phyloP scores from a whole-genome alignment of 2,888 invertebrate genomes.

The Tetranychus piercei region DNA sequence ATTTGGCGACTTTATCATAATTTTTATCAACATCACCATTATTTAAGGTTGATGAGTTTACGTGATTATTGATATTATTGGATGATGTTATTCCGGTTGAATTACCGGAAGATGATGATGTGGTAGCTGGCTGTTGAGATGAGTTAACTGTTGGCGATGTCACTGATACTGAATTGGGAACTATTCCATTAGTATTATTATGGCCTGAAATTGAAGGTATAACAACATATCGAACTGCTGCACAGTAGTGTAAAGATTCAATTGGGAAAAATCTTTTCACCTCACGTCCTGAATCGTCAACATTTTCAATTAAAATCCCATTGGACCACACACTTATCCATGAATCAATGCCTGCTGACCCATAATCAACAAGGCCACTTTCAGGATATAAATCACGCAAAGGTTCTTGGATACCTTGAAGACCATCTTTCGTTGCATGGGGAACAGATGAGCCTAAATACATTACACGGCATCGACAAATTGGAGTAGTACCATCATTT shows the following conservation, averaged over 20 bases:
- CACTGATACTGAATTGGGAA: neutral
- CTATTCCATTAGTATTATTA: neutral
- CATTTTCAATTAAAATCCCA: slow-evolving; percentile 76
- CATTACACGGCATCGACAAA: slow-evolving; percentile 84
- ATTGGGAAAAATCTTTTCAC: slow-evolving; percentile 90
- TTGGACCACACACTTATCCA: slow-evolving; percentile 95
- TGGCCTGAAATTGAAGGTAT: slow-evolving; percentile 38
- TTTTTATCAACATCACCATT: neutral
- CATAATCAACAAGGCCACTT: slow-evolving; percentile 43
- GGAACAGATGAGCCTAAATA: slow-evolving; percentile 92
- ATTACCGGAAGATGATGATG: neutral
- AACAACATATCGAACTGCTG: slow-evolving; percentile 70
- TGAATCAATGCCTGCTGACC: slow-evolving; percentile 67
- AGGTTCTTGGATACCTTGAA: slow-evolving; percentile 92
- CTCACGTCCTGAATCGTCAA: slow-evolving; percentile 81
- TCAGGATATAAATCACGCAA: slow-evolving; percentile 85
- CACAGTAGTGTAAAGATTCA: slow-evolving; percentile 82
- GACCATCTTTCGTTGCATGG: slow-evolving; percentile 88
- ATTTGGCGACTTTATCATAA: slow-evolving; percentile 33
- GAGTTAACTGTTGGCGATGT: neutral
- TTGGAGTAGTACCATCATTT: slow-evolving; percentile 52
- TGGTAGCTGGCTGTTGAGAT: neutral
- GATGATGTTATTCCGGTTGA: neutral
- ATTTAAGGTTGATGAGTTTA: neutral
- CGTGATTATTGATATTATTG: neutral